Conservation (phyloP, 2,888 invertebrate species). For the Gibbula magus region DNA sequence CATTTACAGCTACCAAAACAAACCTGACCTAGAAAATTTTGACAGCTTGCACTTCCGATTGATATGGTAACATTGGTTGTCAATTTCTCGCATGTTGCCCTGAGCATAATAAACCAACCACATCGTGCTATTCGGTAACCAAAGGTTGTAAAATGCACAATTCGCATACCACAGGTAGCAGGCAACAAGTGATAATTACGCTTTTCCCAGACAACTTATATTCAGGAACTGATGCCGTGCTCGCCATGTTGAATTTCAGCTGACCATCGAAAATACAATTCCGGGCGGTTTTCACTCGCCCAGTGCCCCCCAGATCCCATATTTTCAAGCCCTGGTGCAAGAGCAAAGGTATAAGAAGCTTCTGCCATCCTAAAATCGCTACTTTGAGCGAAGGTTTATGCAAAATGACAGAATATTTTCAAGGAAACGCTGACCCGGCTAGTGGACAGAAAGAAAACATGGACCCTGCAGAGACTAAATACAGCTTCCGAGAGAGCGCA, state of each 20-base stretch:
- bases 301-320: not conserved
- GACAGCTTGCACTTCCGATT: constrained; percentile 44
- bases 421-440: constrained; percentile 40
- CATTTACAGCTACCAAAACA: constrained; percentile 37
- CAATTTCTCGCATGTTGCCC: not conserved
- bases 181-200: constrained; percentile 38
- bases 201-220: constrained; percentile 26
- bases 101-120: not conserved
- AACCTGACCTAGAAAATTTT: constrained; percentile 43
- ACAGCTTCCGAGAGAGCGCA: constrained; percentile 15
- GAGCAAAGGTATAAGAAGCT: not conserved
- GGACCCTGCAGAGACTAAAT: constrained; percentile 23
- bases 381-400: not conserved
- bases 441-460: constrained; percentile 31
- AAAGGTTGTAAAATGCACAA: not conserved
- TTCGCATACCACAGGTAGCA: constrained; percentile 27
- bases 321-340: not conserved
- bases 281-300: not conserved
- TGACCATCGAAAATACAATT: constrained; percentile 35
- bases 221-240: constrained; percentile 35
- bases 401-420: constrained; percentile 24
- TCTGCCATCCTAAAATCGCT: not conserved
- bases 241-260: constrained; percentile 60
- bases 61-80: not conserved
- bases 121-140: not conserved